Evolutionary conservation across 1,140 invertebrate species (phyloP), one percentile per base, ranked within the genome.

Genomic region (Cydia splendana): DNA sequence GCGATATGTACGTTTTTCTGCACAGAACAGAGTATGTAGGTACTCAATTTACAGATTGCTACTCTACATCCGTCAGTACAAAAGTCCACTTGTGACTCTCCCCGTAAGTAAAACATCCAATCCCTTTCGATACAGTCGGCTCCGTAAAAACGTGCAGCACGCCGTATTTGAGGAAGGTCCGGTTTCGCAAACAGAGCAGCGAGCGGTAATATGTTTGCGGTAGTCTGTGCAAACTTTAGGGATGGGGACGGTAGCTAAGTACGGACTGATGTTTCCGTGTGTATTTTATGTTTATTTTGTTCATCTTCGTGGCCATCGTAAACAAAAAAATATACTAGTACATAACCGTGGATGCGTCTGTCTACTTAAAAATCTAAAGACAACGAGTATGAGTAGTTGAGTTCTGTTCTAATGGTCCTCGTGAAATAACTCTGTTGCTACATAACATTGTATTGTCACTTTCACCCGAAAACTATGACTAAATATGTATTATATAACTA

Each of bases 201-300:
- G 57, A n/a, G 57, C 57, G 57, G 57, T 62, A 62, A 62, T 62
- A 62, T 62, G 57, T 62, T 62, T 62, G 57, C 57, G 57, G 57
- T 62, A 62, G 57, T 62, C 57, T 62, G 57, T 62, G 57, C 57
- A 62, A 62, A 62, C 57, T 20, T 62, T 62, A 62, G 57, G 57
- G 57, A 62, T 62, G 57, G 57, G 20, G 57, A 62, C 20, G 57
- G 57, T 24, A 62, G 57, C 57, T 24, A 62, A 62, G 57, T 62
- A 62, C 57, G 4, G 57, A 24, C 57, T 62, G 57, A 20, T 62
- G 57, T 62, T 62, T 62, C 57, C 57, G 20, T 62, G 53, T 57
- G 57, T 62, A 62, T 62, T 62, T 62, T 62, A 24, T 62, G 57
- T 62, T 62, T 62, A 62, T 62, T 62, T 62, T 62, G n/a, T 9